Evolutionary conservation across 2,113 vertebrate genomes (phyloP), one percentile per base, ranked within the genome.

Genomic region (Triplophysa siluroides): DNA sequence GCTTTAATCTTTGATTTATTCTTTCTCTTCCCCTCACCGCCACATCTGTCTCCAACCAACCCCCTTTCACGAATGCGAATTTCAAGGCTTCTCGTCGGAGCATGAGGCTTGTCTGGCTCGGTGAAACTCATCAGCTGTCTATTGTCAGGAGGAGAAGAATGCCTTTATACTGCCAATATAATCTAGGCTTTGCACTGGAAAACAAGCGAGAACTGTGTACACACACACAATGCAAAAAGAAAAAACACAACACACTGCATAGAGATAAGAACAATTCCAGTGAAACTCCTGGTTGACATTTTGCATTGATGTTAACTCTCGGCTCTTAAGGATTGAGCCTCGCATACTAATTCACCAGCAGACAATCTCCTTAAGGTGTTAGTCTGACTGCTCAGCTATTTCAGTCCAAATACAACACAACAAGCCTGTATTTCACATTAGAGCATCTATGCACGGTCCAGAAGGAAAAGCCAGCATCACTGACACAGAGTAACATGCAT

Each of bases 1-100:
- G 45, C 64, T 38, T 74, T 69, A 75, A 79, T 74, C 69, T 68
- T 54, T 45, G 38, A 68, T 78, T 78, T 78, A 78, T 78, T 79
- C 45, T 63, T 26, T 74, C 61, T 43, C 63, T 58, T 8, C n/a
- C 60, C 64, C 66, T 61, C 23, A 29, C 67, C 63, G 13, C 43
- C 60, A 0, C 21, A 26, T 65, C 73, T 41, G 18, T 33, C 73
- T 76, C 23, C 54, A n/a, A 68, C 52, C 56, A 52, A 23, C 61
- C 56, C 68, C 66, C 43, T 26, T 52, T 50, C 54, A 29, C n/a
- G 14, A 23, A 47, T 26, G 19, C 23, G 13, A 4, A 29, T 29
- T 29, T 29, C 29, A 61, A 82, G 76, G 50, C 23, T 63, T 61
- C 78, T 72, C 63, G 58, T 68, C 67, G 50, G 26, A 47, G 29